Conservation (phyloP, 2,797 vertebrate species). For the Varecia variegata region DNA sequence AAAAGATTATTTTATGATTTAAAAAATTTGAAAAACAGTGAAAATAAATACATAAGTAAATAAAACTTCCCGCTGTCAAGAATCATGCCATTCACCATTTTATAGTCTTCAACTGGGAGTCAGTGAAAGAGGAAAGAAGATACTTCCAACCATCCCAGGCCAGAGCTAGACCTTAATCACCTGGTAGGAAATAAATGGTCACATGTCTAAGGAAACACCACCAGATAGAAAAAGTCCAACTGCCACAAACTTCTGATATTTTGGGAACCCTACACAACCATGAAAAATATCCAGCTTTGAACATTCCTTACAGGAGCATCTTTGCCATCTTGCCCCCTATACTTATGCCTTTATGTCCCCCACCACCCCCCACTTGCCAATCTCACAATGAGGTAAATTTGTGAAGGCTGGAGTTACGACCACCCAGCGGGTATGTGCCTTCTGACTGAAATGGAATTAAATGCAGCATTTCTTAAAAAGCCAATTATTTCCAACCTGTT, state of each 20-base stretch:
- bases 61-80: neutral
- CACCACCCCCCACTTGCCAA: neutral
- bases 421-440: conserved; percentile 37
- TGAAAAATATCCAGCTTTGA: neutral
- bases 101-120: neutral
- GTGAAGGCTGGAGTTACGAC: conserved; percentile 31
- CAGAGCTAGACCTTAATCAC: neutral
- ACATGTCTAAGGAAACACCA: neutral
- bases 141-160: neutral
- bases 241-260: neutral
- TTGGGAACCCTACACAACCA: neutral
- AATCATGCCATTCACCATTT: neutral
- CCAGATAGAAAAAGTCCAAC: neutral
- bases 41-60: neutral
- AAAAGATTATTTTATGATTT: neutral
- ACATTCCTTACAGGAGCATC: neutral
- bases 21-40: neutral
- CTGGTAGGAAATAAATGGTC: neutral
- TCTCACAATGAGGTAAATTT: conserved; percentile 42
- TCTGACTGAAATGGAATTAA: conserved; percentile 70
- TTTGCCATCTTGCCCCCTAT: neutral
- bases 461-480: conserved; percentile 67
- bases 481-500: conserved; percentile 77
- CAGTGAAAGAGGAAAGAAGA: neutral
- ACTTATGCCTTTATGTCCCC: neutral